Evolutionary conservation across 1,140 invertebrate species (phyloP).

Genomic region (Brachionus rotundiformis): DNA sequence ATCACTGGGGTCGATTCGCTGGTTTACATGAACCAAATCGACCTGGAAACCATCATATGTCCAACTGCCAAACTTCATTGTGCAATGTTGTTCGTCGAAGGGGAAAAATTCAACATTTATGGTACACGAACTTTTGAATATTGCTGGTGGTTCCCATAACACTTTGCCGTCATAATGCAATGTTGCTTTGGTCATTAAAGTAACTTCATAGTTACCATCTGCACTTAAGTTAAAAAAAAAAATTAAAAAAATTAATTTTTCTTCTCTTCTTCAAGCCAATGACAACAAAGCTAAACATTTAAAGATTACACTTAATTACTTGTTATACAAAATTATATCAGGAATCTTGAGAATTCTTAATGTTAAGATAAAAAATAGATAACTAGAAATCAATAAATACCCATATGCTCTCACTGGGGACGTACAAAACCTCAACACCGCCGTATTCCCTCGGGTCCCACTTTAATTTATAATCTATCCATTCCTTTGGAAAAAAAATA

Average conservation of each 20-base stretch:
- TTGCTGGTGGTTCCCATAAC: conserved; percentile 95
- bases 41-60: conserved; percentile 73
- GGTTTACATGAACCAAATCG: conserved; percentile 69
- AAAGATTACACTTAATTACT: conserved; percentile 69
- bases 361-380: neutral
- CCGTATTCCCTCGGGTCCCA: conserved; percentile 98
- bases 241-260: neutral
- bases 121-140: conserved; percentile 97
- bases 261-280: neutral
- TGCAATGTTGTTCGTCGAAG: conserved; percentile 82
- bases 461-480: conserved; percentile 94
- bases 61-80: conserved; percentile 45
- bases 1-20: conserved; percentile 71
- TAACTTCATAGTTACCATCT: conserved; percentile 65
- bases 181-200: conserved; percentile 93
- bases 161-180: conserved; percentile 77
- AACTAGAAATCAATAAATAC: conserved; percentile 65
- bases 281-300: neutral
- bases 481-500: conserved; percentile 68
- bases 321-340: conserved; percentile 98
- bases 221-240: conserved; percentile 54
- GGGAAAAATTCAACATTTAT: conserved; percentile 98
- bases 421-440: conserved; percentile 78
- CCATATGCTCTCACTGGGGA: conserved; percentile 98
- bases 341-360: conserved; percentile 66